Evolutionary conservation across 2,888 invertebrate species (phyloP).

Genomic region (Dryococelus australis): DNA sequence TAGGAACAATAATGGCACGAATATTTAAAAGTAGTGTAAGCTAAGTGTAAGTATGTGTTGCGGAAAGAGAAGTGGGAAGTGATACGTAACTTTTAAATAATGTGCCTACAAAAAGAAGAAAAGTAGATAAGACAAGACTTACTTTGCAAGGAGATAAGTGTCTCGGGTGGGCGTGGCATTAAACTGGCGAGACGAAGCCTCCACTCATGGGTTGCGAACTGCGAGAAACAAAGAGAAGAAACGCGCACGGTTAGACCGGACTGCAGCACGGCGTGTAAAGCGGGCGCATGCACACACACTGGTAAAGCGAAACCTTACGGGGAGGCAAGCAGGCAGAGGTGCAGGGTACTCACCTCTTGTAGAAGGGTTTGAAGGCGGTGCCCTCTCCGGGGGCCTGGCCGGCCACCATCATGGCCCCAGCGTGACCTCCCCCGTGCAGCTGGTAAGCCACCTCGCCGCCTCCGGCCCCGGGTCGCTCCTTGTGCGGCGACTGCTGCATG

Average conservation of each 20-base stretch:
- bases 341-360: conserved; percentile 77
- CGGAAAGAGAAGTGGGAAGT: too few relatives aligned
- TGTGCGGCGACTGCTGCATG: conserved; percentile 58
- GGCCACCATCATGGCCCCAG: conserved; percentile 56
- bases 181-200: conserved; percentile 78
- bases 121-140: background rate
- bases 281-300: background rate
- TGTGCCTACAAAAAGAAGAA: too few relatives aligned
- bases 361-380: conserved; percentile 87
- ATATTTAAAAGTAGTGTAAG: too few relatives aligned
- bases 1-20: too few relatives aligned
- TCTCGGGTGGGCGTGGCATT: conserved; percentile 58
- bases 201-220: conserved; percentile 77
- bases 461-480: conserved; percentile 50
- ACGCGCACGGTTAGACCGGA: background rate
- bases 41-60: too few relatives aligned
- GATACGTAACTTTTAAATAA: too few relatives aligned
- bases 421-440: conserved; percentile 55
- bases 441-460: conserved; percentile 36
- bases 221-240: conserved; percentile 58
- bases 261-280: background rate
- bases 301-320: conserved; percentile 6
- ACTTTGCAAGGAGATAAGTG: background rate
- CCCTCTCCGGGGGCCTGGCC: conserved; percentile 59
- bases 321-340: background rate